Conservation (phyloP, 2,113 vertebrate species). For the Poeciliopsis occidentalis region DNA sequence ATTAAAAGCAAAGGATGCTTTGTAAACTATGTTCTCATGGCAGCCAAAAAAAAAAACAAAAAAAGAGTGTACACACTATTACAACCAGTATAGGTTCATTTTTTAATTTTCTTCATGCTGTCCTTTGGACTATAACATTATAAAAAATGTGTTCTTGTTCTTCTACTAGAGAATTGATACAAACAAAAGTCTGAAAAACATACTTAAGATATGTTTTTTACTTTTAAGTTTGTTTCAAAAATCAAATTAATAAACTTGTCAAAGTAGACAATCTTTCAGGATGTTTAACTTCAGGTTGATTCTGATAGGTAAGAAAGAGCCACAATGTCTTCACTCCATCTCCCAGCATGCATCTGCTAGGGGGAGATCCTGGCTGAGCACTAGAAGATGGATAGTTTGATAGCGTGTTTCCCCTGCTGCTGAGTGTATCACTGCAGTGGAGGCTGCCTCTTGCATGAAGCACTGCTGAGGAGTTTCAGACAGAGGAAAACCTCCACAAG, state of each 20-base stretch:
- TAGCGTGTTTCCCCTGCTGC: constrained; percentile 41
- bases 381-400: constrained; percentile 39
- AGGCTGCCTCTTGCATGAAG: constrained; percentile 46
- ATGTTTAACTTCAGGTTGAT: neutral
- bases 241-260: no score
- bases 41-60: no score
- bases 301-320: neutral
- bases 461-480: constrained; percentile 54
- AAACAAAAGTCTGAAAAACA: no score
- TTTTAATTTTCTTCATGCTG: no score
- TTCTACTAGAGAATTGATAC: no score
- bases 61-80: no score
- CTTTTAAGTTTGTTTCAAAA: no score
- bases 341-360: constrained; percentile 45
- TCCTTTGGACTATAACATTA: no score
- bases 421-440: constrained; percentile 43
- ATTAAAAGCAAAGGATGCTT: neutral
- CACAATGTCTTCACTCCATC: constrained; percentile 12
- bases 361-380: constrained; percentile 36
- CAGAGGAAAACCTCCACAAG: constrained; percentile 59
- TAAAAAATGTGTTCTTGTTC: no score
- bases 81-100: no score
- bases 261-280: no score
- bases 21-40: neutral
- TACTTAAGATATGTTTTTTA: no score